Evolutionary conservation across 2,888 invertebrate species (phyloP), one percentile per base, ranked within the genome.

Genomic region (Ectemnius lituratus): DNA sequence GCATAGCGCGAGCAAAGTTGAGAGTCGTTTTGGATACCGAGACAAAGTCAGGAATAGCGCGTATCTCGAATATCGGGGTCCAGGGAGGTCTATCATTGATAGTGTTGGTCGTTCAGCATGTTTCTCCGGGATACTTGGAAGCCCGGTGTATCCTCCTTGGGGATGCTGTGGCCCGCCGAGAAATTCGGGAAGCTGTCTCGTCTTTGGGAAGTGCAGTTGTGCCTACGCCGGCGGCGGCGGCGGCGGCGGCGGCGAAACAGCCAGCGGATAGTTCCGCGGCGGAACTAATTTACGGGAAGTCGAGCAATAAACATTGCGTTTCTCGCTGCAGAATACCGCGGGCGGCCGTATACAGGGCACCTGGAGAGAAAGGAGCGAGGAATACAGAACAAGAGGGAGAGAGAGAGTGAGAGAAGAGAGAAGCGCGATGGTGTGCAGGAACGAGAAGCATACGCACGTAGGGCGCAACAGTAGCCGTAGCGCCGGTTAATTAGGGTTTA

Each of bases 401-500:
- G 67, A 81, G 80, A 52, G 52, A 49, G n/a, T 47, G 14, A 47
- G 47, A 47, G 47, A 47, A 84, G 80, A 80, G 82, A 78, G 71
- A 77, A 84, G 83, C 85, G 84, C 87, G 87, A 88, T 84, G 81
- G 87, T 87, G 84, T 88, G 85, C 83, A 83, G 76, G 86, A 87
- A 87, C 83, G 86, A 84, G 87, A 82, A 88, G 84, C 88, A 88
- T 88, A 89, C 88, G 87, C 89, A 86, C 87, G 86, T 87, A 88
- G 87, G 80, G 85, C 86, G 89, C 88, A 89, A 90, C 89, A 89
- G 90, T 89, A 90, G 89, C 90, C 87, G 89, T 90, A 89, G 90
- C 90, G 90, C 90, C 90, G 90, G 90, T 90, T 91, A 91, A 91
- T 91, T 90, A 91, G 90, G 90, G 90, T 90, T 90, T 88, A 89